Evolutionary conservation across 2,888 invertebrate species (phyloP).

Genomic region (Argyresthia albistria): DNA sequence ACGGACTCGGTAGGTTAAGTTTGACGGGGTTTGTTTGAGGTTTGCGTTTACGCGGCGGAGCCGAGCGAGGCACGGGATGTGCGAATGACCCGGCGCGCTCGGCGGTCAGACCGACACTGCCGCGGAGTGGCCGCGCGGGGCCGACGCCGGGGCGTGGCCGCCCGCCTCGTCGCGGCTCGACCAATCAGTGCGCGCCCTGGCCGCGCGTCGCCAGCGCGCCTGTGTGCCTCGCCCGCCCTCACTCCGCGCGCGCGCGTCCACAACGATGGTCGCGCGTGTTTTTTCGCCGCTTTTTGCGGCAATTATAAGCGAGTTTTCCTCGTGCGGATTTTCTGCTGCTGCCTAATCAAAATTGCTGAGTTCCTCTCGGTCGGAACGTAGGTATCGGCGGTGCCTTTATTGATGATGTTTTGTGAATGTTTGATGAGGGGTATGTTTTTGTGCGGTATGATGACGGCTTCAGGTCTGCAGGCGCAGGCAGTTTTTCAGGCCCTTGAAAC

Average conservation of each 20-base stretch:
- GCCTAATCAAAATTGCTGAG: slow-evolving; percentile 47
- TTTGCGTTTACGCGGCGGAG: slow-evolving; percentile 54
- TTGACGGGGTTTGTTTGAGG: slow-evolving; percentile 20
- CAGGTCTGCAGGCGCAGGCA: neutral
- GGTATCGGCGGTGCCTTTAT: slow-evolving; percentile 14
- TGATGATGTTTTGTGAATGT: slow-evolving; percentile 6
- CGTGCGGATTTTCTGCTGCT: slow-evolving; percentile 39
- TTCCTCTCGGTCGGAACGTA: slow-evolving; percentile 41
- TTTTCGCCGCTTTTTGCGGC: slow-evolving; percentile 38
- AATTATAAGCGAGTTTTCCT: slow-evolving; percentile 50
- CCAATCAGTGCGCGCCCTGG: slow-evolving; percentile 36
- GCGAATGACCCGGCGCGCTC: slow-evolving; percentile 73
- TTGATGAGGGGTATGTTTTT: neutral
- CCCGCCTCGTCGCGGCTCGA: slow-evolving; percentile 38
- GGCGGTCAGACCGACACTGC: slow-evolving; percentile 71
- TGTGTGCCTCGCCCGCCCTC: slow-evolving; percentile 12
- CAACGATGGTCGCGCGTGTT: slow-evolving; percentile 41
- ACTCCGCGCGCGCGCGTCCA: slow-evolving; percentile 40
- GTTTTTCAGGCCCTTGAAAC: too few species aligned
- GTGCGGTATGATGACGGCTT: neutral
- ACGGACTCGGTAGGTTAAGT: slow-evolving; percentile 28
- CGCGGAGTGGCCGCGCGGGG: slow-evolving; percentile 41
- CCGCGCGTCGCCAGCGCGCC: slow-evolving; percentile 21
- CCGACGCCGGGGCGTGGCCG: slow-evolving; percentile 27
- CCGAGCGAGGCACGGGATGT: slow-evolving; percentile 69